Percentiles rank a stretch among this genome's conserved stretches.
Evolutionary conservation across 2,113 vertebrate genomes (phyloP).

Genomic region (Microtus oregoni): DNA sequence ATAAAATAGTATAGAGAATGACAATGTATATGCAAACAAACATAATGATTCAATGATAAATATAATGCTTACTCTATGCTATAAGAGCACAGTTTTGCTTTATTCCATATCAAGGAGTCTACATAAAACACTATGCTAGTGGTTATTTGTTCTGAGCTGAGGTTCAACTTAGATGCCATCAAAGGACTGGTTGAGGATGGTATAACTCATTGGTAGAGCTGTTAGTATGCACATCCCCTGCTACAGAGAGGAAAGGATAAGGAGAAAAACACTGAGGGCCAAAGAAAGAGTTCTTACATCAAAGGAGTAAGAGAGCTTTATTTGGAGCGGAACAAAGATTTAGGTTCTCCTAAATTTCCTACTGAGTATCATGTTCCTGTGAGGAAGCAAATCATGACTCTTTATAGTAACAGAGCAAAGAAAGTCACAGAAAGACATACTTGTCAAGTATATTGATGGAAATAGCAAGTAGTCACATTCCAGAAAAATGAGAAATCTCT

Average conservation of each 20-base stretch:
- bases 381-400: background rate
- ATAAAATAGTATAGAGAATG: background rate
- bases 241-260: background rate
- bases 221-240: background rate
- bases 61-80: too few relatives aligned
- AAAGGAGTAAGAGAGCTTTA: background rate
- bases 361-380: background rate
- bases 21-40: background rate
- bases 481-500: background rate
- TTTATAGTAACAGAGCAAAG: background rate
- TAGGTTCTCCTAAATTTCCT: background rate
- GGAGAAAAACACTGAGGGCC: background rate
- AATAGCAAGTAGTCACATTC: background rate
- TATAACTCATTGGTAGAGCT: background rate
- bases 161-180: background rate
- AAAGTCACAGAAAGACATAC: background rate
- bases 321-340: background rate
- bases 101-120: background rate
- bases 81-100: background rate
- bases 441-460: background rate
- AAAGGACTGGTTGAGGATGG: background rate
- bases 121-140: background rate
- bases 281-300: background rate
- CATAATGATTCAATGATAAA: background rate
- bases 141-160: background rate